Percentiles rank a stretch among this genome's conserved stretches.
Conservation (phyloP, 2,113 vertebrate genomes). For the Rhagologus leucostigma region DNA sequence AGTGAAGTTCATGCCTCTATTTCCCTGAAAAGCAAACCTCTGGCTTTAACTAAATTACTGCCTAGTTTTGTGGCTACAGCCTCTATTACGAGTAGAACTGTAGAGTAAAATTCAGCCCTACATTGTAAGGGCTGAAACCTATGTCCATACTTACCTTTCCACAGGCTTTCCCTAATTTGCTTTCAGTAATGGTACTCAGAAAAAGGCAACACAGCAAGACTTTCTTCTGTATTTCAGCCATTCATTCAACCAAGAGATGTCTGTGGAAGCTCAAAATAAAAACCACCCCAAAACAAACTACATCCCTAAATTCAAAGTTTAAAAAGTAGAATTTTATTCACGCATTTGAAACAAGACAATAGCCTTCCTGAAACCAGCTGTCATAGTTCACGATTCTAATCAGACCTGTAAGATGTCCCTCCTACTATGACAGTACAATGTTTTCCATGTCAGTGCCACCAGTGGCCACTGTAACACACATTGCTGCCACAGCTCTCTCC, state of each 20-base stretch:
- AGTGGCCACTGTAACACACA: background rate
- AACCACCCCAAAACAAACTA: background rate
- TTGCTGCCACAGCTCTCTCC: background rate
- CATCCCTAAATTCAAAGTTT: background rate
- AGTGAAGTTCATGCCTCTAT: background rate
- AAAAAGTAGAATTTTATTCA: conserved; percentile 37
- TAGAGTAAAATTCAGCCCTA: background rate
- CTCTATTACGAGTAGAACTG: background rate
- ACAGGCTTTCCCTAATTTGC: background rate
- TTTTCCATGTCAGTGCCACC: background rate
- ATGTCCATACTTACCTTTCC: background rate
- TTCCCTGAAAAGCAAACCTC: background rate
- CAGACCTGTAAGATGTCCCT: background rate
- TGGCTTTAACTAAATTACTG: background rate
- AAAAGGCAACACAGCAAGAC: background rate
- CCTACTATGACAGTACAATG: too few species aligned
- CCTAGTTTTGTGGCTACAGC: background rate
- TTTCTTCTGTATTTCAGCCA: background rate
- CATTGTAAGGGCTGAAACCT: background rate
- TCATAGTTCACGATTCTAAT: background rate
- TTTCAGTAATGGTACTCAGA: background rate
- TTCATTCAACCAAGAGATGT: background rate
- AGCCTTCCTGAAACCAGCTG: background rate
- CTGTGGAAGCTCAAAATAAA: background rate
- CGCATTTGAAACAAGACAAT: background rate